phyloP scores from a whole-genome alignment of 2,797 vertebrate genomes.

The Rhinoraja longicauda region DNA sequence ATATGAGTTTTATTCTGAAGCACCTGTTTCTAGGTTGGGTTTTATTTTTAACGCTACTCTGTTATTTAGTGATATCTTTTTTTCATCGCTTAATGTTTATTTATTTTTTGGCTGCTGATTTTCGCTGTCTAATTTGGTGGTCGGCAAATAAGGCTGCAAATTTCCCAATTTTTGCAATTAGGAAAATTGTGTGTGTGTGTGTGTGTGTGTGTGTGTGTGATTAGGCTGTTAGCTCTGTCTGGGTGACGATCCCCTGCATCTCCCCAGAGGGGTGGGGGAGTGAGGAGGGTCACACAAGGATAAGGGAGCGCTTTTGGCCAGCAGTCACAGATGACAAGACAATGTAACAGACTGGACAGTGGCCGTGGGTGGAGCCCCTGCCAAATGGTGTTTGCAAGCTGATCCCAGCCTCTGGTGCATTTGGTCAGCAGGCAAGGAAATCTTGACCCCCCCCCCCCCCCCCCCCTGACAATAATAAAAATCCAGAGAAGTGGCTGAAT shows the following conservation, averaged over 20 bases:
- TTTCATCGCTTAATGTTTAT: neutral
- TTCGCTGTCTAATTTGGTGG: no score
- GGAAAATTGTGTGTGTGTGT: no score
- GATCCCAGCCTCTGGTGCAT: constrained; percentile 42
- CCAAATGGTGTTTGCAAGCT: constrained; percentile 55
- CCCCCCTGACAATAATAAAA: neutral
- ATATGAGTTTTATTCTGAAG: neutral
- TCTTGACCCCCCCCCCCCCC: no score
- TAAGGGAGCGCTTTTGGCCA: constrained; percentile 63
- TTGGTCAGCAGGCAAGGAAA: neutral
- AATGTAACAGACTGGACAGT: constrained; percentile 64
- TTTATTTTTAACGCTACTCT: neutral
- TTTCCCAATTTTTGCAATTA: neutral
- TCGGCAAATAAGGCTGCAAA: neutral
- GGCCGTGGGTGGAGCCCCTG: constrained; percentile 56
- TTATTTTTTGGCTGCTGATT: neutral
- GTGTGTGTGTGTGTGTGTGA: constrained; percentile 46
- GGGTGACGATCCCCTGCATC: constrained; percentile 57
- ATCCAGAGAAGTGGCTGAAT: constrained; percentile 43
- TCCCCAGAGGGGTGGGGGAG: constrained; percentile 48
- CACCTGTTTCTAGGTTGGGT: neutral
- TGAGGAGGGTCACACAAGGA: constrained; percentile 53
- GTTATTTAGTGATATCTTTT: neutral
- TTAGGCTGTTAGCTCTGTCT: constrained; percentile 58
- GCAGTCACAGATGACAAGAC: constrained; percentile 59